These are phyloP conservation scores for Phytoseiulus persimilis DNA, from an alignment of 2,888 invertebrate genomes.

Conservation along the genomic window DNA sequence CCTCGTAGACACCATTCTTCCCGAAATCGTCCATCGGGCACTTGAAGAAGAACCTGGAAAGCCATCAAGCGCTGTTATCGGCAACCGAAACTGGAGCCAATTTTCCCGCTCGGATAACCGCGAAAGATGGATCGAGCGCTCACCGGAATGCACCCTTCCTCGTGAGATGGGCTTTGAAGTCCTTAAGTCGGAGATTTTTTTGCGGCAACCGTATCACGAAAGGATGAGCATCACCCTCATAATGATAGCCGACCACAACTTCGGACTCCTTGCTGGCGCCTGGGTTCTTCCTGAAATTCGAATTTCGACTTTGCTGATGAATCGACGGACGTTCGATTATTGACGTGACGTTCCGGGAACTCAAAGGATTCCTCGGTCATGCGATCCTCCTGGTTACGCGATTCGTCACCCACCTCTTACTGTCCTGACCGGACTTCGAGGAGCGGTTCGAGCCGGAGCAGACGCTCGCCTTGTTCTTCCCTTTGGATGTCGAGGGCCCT, in stretches of 20 bases:
- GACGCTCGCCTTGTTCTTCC: constrained; percentile 18
- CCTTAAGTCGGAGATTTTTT: not conserved
- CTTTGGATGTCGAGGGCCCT: not conserved
- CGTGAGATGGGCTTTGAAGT: constrained; percentile 22
- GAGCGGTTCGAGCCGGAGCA: constrained; percentile 23
- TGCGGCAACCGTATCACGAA: constrained; percentile 15
- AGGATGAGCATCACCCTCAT: not conserved
- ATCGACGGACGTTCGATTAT: no score
- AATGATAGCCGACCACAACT: constrained; percentile 5
- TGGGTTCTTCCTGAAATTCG: not conserved
- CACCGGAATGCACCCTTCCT: constrained; percentile 15
- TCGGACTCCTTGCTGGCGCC: not conserved
- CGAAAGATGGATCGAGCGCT: no score
- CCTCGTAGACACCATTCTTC: constrained; percentile 82
- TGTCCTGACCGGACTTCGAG: not conserved
- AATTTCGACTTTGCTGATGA: no score
- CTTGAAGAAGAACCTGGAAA: constrained; percentile 86
- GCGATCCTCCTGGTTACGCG: no score
- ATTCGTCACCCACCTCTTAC: not conserved
- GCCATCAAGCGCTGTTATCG: constrained; percentile 22
- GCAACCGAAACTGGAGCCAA: not conserved
- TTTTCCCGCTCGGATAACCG: not conserved
- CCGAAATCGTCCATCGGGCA: constrained; percentile 83
- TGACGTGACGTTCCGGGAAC: not conserved
- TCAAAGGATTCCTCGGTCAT: no score